Evolutionary conservation across 2,113 vertebrate species (phyloP), one percentile per base, ranked within the genome.

Genomic region (Tragelaphus strepsiceros): DNA sequence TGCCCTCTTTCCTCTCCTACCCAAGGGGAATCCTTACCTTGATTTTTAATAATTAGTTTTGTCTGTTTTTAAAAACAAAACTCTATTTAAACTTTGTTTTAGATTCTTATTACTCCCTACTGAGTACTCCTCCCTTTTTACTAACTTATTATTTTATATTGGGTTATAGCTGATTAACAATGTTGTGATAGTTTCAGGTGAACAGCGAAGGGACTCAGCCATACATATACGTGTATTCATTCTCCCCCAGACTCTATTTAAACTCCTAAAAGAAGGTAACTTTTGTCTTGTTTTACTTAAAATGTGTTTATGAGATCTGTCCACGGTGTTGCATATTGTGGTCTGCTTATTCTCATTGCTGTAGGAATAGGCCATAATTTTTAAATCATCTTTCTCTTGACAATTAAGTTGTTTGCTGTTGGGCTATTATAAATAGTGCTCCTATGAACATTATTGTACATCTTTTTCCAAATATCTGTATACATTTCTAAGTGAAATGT

Each of bases 41-140:
- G 32, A 77, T 86, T 86, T 92, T 92, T 62, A 89, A 62, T 3
- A 90, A 53, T 58, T 74, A 28, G 1, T 81, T 94, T 61, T 77
- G 2, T 39, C 43, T 62, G 9, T 56, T 88, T 53, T 17, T 49
- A 9, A 80, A 78, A 80, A 39, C 19, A 39, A 39, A 74, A 43
- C 71, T 74, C 35, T 74, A 74, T 24, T 74, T 43, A 74, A 74
- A 74, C 71, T 74, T 74, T 74, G 67, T 71, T 74, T 74, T 74
- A 74, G 71, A 74, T 43, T 74, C 35, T 74, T 43, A 74, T 4
- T 74, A 24, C 35, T 43, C 5, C 71, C 71, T 43, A 14, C 22
- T 43, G 35, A 77, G 71, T 77, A 43, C 35, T 77, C 71, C 39
- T 43, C 22, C 12, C 39, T 77, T 77, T 43, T 43, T 26, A 77